Percentiles rank a stretch among this genome's conserved stretches.
These are phyloP conservation scores for Nasonia oneida DNA, from an alignment of 2,888 invertebrate species.

Conservation along the genomic window DNA sequence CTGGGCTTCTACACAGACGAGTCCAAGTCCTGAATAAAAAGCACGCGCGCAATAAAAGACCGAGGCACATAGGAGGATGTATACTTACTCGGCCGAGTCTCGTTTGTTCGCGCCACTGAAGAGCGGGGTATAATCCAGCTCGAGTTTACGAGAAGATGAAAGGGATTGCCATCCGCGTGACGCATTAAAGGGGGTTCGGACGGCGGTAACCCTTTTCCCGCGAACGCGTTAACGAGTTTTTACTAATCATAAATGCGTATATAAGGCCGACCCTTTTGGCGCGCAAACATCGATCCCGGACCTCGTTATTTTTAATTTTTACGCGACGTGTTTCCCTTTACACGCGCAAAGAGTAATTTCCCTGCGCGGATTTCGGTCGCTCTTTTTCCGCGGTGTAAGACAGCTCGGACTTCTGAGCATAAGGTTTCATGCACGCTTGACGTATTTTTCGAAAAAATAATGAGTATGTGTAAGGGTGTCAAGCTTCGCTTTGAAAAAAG, in stretches of 20 bases:
- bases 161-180: constrained; percentile 41
- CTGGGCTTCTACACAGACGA: background rate
- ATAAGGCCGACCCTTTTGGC: background rate
- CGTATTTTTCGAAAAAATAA: background rate
- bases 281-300: constrained; percentile 24
- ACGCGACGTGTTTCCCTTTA: constrained; percentile 19
- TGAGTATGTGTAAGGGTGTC: too few species aligned
- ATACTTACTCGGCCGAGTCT: constrained; percentile 27
- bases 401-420: background rate
- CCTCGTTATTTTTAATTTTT: constrained; percentile 59
- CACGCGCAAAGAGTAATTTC: background rate
- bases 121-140: constrained; percentile 51
- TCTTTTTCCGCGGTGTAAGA: background rate
- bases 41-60: background rate
- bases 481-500: too few species aligned
- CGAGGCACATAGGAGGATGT: background rate
- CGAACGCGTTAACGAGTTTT: constrained; percentile 59
- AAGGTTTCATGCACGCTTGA: background rate
- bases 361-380: background rate
- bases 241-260: constrained; percentile 57
- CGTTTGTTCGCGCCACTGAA: constrained; percentile 49
- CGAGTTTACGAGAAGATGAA: constrained; percentile 61
- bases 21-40: constrained; percentile 29
- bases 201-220: constrained; percentile 29
- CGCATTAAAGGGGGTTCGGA: constrained; percentile 41